Percentiles rank a stretch among this genome's conserved stretches.
These are phyloP conservation scores for Drosophila barbarae DNA, from an alignment of 2,888 invertebrate species.

Conservation along the genomic window DNA sequence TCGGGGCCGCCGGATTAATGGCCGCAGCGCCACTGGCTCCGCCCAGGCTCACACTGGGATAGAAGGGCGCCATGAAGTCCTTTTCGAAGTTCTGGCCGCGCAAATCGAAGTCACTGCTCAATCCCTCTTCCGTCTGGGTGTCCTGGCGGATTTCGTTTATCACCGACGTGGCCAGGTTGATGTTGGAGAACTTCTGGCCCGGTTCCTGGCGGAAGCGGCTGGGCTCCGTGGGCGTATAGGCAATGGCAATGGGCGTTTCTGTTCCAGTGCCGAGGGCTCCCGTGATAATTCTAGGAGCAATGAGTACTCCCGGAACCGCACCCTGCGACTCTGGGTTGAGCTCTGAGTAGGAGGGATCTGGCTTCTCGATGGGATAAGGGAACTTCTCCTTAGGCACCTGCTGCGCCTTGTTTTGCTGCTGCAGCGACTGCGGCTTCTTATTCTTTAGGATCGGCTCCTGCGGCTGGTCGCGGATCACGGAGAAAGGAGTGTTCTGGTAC, in stretches of 20 bases:
- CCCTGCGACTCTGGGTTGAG: constrained; percentile 38
- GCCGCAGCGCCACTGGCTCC: constrained; percentile 60
- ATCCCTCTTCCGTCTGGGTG: constrained; percentile 74
- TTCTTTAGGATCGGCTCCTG: constrained; percentile 80
- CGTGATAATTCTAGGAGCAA: constrained; percentile 80
- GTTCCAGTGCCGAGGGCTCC: constrained; percentile 79
- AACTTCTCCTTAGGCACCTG: constrained; percentile 81
- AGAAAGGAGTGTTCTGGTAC: constrained; percentile 80
- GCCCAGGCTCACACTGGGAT: constrained; percentile 84
- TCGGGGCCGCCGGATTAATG: constrained; percentile 80
- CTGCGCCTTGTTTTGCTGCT: constrained; percentile 66
- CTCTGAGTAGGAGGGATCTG: constrained; percentile 80
- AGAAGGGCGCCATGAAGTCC: constrained; percentile 86
- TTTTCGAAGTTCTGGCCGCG: constrained; percentile 79
- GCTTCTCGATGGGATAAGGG: constrained; percentile 84
- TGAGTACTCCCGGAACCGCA: constrained; percentile 77
- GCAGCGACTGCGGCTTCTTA: constrained; percentile 76
- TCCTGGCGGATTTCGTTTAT: constrained; percentile 80
- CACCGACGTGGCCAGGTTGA: constrained; percentile 80
- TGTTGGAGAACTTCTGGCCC: constrained; percentile 76
- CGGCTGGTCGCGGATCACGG: constrained; percentile 79
- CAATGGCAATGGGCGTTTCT: constrained; percentile 84
- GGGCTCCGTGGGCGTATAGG: constrained; percentile 83
- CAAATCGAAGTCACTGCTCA: constrained; percentile 76
- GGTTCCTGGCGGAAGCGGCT: constrained; percentile 60